Evolutionary conservation across 2,797 vertebrate species (phyloP), one percentile per base, ranked within the genome.

Genomic region (Falco concolor): DNA sequence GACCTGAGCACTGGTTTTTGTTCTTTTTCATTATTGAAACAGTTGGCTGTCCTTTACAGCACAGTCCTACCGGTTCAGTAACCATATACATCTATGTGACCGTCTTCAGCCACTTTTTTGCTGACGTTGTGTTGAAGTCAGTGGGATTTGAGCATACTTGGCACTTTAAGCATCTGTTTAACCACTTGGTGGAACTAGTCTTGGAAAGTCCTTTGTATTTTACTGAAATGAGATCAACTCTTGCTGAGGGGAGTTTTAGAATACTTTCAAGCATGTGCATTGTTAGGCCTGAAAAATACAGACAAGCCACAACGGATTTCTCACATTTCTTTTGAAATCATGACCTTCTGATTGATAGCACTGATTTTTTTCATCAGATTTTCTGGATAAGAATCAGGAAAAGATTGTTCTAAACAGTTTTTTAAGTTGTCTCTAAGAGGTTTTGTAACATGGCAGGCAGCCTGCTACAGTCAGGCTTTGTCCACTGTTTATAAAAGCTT

Each of bases 51-150:
- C 23, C 18, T 64, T 89, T 50, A 40, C 77, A 80, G 57, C 21
- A 54, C 32, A 5, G 9, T 77, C 57, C 42, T 70, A 13, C 22
- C 56, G 5, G 21, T 42, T 59, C 47, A 38, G 50, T 36, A 68
- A 15, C 23, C 1, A 0, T 3, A 32, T 28, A 24, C 40, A 30
- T 18, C 40, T 23, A 0, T 49, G 11, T 4, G n/a, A 47, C 38
- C 28, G 11, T 34, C 21, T 13, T 16, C 59, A 69, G 59, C 34
- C 49, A 5, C 3, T 8, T 15, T 17, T 65, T 63, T 38, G n/a
- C 28, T 78, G n/a, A 44, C 13, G 3, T 6, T 65, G 8, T 32
- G 22, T 77, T 56, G 21, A 79, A 50, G 42, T 84, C 11, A 12
- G 20, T 61, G 67, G 45, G 32, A 50, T 73, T 87, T 96, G 40